Percentiles rank a stretch among this genome's conserved stretches.
These are phyloP conservation scores for Furnarius figulus DNA, from an alignment of 2,113 vertebrate genomes.

Conservation along the genomic window DNA sequence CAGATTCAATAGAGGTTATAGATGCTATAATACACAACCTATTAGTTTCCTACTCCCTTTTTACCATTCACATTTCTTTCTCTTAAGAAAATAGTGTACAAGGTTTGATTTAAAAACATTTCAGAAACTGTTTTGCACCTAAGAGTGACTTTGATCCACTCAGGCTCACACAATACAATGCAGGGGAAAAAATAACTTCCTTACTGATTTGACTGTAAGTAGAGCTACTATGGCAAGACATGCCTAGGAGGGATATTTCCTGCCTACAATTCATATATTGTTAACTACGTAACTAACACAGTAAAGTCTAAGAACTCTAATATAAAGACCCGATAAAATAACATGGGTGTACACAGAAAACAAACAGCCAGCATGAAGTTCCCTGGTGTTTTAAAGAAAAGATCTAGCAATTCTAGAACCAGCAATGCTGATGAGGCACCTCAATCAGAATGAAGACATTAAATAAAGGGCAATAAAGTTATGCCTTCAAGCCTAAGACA, in stretches of 20 bases:
- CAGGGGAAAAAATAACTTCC: neutral
- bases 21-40: neutral
- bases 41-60: neutral
- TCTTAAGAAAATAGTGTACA: neutral
- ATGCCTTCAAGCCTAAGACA: neutral
- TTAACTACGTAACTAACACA: neutral
- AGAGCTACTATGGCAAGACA: neutral
- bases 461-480: neutral
- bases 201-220: neutral
- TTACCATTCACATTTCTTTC: neutral
- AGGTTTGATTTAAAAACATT: neutral
- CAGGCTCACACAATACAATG: neutral
- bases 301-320: neutral
- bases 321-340: neutral
- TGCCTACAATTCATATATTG: neutral
- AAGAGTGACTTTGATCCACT: neutral
- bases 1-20: neutral
- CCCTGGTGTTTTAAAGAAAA: neutral
- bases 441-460: neutral
- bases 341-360: neutral
- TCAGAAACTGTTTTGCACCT: neutral
- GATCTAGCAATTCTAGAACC: neutral
- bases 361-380: neutral
- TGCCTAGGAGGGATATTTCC: neutral
- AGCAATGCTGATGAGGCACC: neutral